These are phyloP conservation scores for Sebastes hubbsi DNA, from an alignment of 2,797 vertebrate species.

Conservation along the genomic window DNA sequence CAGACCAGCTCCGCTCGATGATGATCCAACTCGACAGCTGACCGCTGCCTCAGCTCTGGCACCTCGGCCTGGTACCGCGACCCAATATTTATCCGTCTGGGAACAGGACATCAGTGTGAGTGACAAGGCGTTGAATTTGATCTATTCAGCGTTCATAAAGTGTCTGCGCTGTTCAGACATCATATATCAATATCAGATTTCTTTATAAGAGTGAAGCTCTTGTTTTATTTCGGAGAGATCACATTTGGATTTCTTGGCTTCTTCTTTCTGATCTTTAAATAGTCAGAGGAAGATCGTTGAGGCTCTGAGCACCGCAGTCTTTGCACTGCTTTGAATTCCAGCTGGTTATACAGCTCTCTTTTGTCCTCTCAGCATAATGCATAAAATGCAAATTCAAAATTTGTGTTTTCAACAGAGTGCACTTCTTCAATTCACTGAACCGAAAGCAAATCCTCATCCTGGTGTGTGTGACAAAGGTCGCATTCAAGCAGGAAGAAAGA, in stretches of 20 bases:
- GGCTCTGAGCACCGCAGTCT: neutral
- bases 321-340: constrained; percentile 1
- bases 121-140: neutral
- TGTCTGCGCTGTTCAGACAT: neutral
- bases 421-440: constrained; percentile 6
- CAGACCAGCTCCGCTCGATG: constrained; percentile 92
- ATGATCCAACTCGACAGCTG: constrained; percentile 85
- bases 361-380: constrained; percentile 8
- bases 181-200: neutral
- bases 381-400: constrained; percentile 15
- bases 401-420: neutral
- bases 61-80: constrained; percentile 95
- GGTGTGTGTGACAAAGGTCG: neutral
- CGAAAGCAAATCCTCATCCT: neutral
- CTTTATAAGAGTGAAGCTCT: neutral
- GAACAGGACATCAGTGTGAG: constrained; percentile 9
- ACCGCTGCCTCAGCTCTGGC: constrained; percentile 86
- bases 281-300: constrained; percentile 7
- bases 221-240: constrained; percentile 12
- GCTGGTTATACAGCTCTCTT: neutral
- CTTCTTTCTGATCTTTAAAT: constrained; percentile 35
- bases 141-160: neutral
- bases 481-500: neutral
- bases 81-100: constrained; percentile 97
- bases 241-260: constrained; percentile 15